phyloP scores from a whole-genome alignment of 2,797 vertebrate species.

The Cossypha heuglini region DNA sequence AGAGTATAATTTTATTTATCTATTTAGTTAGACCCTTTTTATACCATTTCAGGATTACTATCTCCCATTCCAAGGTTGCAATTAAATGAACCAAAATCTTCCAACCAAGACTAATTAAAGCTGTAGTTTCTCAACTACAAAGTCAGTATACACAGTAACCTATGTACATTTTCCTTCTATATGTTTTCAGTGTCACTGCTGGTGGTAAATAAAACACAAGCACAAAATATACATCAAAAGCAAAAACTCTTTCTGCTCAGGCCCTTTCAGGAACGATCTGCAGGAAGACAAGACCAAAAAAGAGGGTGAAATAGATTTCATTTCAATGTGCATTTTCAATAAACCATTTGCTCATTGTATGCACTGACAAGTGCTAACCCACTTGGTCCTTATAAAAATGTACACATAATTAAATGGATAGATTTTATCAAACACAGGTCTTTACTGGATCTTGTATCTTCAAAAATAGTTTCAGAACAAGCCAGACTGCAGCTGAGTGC shows the following conservation, averaged over 20 bases:
- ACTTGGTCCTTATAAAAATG: neutral
- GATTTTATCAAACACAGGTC: neutral
- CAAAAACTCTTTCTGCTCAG: neutral
- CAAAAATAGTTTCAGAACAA: neutral
- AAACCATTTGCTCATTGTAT: neutral
- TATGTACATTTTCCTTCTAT: neutral
- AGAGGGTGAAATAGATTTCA: neutral
- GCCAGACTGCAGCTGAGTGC: fast-evolving
- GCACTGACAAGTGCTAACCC: neutral
- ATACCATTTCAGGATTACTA: neutral
- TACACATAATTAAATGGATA: neutral
- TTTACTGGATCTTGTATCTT: neutral
- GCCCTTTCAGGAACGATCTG: neutral
- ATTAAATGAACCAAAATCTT: neutral
- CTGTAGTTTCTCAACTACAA: neutral
- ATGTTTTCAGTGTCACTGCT: neutral
- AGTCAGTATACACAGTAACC: neutral
- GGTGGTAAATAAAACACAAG: neutral
- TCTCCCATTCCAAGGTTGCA: neutral
- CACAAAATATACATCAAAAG: neutral
- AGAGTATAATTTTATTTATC: neutral
- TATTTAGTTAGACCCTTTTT: neutral
- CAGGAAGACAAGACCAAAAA: neutral
- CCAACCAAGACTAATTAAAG: neutral
- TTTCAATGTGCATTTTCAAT: neutral